Conservation (phyloP, 2,113 vertebrate species). For the Sinocyclocheilus rhinocerous region DNA sequence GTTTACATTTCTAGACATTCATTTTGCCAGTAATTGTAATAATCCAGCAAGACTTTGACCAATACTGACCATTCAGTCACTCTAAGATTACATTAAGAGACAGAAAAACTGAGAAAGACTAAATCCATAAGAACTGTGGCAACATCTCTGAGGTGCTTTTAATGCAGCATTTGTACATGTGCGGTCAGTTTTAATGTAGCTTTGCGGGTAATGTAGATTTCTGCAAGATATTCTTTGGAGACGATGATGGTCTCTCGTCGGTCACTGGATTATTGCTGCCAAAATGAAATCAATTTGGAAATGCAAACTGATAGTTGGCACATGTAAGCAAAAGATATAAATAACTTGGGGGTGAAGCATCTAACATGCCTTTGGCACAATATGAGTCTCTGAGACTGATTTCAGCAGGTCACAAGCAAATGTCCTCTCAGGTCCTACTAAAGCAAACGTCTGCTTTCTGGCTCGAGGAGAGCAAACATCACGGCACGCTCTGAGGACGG, state of each 20-base stretch:
- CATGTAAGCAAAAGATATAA: too few relatives aligned
- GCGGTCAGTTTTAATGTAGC: background rate
- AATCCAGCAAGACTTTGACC: background rate
- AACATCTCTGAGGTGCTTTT: too few relatives aligned
- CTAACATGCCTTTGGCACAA: too few relatives aligned
- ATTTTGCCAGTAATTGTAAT: background rate
- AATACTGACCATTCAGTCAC: background rate
- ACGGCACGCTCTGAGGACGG: conserved; percentile 61
- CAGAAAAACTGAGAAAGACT: background rate
- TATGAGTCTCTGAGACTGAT: too few relatives aligned
- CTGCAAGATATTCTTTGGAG: background rate
- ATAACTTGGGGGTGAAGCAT: too few relatives aligned
- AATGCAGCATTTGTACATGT: too few relatives aligned
- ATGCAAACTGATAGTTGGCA: too few relatives aligned
- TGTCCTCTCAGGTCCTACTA: background rate
- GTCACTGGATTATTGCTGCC: too few relatives aligned
- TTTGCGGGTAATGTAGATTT: background rate
- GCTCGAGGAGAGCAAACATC: conserved; percentile 45
- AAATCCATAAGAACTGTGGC: too few relatives aligned
- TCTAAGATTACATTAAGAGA: background rate
- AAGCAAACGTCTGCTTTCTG: background rate
- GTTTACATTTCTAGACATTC: background rate
- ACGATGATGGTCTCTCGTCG: background rate
- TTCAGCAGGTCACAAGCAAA: too few relatives aligned
- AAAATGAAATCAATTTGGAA: too few relatives aligned